Conservation (phyloP, 37 sponge, comb jelly and placozoan species). For the Aphrocallistes beatrix region DNA sequence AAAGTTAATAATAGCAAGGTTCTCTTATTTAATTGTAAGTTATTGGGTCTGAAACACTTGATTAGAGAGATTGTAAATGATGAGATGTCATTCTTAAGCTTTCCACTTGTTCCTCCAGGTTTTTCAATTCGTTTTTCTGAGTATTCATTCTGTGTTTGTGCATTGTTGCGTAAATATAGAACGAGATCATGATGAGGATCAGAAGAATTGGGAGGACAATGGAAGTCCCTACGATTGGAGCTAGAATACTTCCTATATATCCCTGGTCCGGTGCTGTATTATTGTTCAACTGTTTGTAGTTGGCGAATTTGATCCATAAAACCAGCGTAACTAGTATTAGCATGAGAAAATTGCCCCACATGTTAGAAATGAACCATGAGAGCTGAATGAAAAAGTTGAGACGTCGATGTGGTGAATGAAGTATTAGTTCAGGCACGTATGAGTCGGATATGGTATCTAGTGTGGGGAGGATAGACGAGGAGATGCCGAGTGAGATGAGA, state of each 20-base stretch:
- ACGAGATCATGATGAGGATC: not conserved
- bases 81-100: not conserved
- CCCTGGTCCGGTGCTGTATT: too few species aligned
- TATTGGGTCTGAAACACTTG: not conserved
- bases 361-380: not conserved
- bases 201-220: not conserved
- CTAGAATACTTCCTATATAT: not conserved
- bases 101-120: not conserved
- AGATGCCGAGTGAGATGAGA: not conserved
- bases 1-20: not conserved
- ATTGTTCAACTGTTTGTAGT: not conserved
- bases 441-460: not conserved
- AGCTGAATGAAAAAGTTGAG: not conserved
- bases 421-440: not conserved
- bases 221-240: not conserved
- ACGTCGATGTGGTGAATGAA: not conserved
- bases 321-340: not conserved
- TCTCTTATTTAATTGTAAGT: not conserved
- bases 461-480: not conserved
- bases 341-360: slow-evolving; percentile 6
- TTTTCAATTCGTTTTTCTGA: not conserved
- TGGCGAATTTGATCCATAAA: not conserved
- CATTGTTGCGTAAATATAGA: slow-evolving; percentile 12
- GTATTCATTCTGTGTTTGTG: not conserved
- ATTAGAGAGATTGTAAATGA: not conserved